These are phyloP conservation scores for Lamproptera curius DNA, from an alignment of 2,888 invertebrate species.

Conservation along the genomic window DNA sequence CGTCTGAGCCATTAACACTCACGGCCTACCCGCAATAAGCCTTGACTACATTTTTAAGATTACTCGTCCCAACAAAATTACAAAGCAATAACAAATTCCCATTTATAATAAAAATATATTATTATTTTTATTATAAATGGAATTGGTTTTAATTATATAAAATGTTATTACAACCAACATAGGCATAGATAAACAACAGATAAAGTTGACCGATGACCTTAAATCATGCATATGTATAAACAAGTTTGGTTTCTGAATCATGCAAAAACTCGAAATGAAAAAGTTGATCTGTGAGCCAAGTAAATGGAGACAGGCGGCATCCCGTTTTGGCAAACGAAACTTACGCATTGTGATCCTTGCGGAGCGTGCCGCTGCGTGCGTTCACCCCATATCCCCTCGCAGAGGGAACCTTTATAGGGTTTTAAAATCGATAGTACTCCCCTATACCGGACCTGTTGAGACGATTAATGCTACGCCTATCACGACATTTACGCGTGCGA, in stretches of 20 bases:
- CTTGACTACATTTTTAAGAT: slow-evolving; percentile 7
- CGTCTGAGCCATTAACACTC: slow-evolving; percentile 2
- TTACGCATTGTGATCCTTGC: slow-evolving; percentile 42
- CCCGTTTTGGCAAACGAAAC: slow-evolving; percentile 53
- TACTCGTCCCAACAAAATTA: too few relatives aligned
- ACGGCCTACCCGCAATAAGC: slow-evolving; percentile 7
- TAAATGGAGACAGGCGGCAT: slow-evolving; percentile 39
- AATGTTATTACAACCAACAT: neutral
- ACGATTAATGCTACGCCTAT: slow-evolving; percentile 13
- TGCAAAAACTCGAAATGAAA: slow-evolving; percentile 35
- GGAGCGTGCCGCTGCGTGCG: slow-evolving; percentile 44
- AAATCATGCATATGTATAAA: neutral
- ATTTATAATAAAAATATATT: too few relatives aligned
- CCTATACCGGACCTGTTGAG: slow-evolving; percentile 18
- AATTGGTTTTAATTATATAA: neutral
- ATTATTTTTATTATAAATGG: too few relatives aligned
- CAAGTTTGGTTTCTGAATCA: slow-evolving; percentile 32
- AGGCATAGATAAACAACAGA: neutral
- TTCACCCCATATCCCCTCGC: slow-evolving; percentile 63
- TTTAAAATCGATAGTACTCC: slow-evolving; percentile 64
- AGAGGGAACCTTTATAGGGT: slow-evolving; percentile 51
- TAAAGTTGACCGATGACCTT: slow-evolving; percentile 4
- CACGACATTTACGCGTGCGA: neutral
- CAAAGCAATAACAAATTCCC: too few relatives aligned
- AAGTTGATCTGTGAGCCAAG: slow-evolving; percentile 29